Percentiles rank a stretch among this genome's conserved stretches.
These are phyloP conservation scores for Etia nguti DNA, from an alignment of 2,113 vertebrate genomes.

Conservation along the genomic window DNA sequence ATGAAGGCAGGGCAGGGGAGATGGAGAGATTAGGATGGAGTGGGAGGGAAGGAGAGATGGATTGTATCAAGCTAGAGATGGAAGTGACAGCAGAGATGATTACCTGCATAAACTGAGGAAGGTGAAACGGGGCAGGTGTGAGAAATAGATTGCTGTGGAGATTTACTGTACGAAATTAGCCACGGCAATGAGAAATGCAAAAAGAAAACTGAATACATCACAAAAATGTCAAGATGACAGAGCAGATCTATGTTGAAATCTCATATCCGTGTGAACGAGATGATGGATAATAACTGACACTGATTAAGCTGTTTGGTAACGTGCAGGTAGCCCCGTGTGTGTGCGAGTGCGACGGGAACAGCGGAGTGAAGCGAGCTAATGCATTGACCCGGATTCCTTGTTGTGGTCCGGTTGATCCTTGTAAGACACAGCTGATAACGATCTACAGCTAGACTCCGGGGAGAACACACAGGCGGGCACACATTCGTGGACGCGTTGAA, in stretches of 20 bases:
- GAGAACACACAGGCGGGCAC: neutral
- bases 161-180: neutral
- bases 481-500: neutral
- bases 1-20: conserved; percentile 5
- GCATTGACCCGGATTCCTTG: conserved; percentile 40
- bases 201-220: neutral
- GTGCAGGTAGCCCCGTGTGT: neutral
- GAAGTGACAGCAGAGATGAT: conserved; percentile 38
- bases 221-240: neutral
- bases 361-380: neutral
- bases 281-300: neutral
- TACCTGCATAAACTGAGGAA: conserved; percentile 22
- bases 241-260: neutral
- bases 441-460: conserved; percentile 36
- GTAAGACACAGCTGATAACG: conserved; percentile 46
- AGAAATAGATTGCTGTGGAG: neutral
- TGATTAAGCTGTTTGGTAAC: conserved; percentile 1
- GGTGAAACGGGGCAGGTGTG: neutral
- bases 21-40: conserved; percentile 48
- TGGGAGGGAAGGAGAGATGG: conserved; percentile 38
- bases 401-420: conserved; percentile 33
- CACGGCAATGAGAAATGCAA: neutral
- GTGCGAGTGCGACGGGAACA: neutral
- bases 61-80: conserved; percentile 24
- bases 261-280: neutral